Conservation (phyloP, 2,888 invertebrate genomes). For the Ornithoptera alexandrae region DNA sequence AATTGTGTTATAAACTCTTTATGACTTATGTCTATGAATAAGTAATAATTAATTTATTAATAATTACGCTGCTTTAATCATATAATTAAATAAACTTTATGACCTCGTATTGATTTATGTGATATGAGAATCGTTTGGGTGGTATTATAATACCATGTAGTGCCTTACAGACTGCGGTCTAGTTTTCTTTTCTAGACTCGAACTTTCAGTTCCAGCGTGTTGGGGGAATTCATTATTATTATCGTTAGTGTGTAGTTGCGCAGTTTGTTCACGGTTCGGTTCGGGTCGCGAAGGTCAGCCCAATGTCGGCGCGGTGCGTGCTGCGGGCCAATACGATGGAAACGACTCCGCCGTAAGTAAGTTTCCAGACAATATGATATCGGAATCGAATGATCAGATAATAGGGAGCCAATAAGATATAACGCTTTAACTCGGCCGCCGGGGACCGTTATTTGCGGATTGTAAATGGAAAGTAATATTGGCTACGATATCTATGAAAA, state of each 20-base stretch:
- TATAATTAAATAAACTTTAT: too few relatives aligned
- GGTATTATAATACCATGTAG: too few relatives aligned
- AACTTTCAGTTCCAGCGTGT: too few relatives aligned
- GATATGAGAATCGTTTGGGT: too few relatives aligned
- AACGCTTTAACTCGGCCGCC: constrained; percentile 32
- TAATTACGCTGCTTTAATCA: too few relatives aligned
- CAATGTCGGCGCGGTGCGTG: constrained; percentile 40
- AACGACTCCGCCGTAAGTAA: constrained; percentile 36
- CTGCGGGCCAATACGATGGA: constrained; percentile 37
- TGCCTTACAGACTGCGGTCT: too few relatives aligned
- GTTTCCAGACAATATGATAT: constrained; percentile 32
- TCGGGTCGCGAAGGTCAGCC: constrained; percentile 30
- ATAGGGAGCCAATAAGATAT: constrained; percentile 36
- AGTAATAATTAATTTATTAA: too few relatives aligned
- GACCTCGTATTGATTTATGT: too few relatives aligned
- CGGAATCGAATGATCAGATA: constrained; percentile 36
- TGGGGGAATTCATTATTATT: background rate
- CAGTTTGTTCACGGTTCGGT: background rate
- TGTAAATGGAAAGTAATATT: constrained; percentile 9
- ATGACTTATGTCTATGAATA: too few relatives aligned
- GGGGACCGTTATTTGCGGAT: constrained; percentile 33
- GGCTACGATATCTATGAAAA: too few relatives aligned
- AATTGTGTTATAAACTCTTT: too few relatives aligned
- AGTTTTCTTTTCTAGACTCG: too few relatives aligned
- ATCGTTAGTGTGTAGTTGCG: background rate